These are phyloP conservation scores for Drosophila tsacasi DNA, from an alignment of 1,140 invertebrate species.

Conservation along the genomic window DNA sequence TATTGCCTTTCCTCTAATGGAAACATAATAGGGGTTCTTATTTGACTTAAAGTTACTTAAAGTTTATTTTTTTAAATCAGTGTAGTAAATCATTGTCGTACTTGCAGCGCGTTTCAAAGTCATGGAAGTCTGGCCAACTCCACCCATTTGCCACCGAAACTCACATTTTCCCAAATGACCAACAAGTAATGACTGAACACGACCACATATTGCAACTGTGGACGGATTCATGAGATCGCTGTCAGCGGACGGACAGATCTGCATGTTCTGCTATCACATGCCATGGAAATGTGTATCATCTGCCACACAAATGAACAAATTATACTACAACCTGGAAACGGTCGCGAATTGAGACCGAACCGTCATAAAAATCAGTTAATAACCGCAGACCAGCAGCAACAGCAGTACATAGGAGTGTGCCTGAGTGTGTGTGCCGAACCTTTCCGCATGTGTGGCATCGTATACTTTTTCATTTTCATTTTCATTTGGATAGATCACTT, in stretches of 20 bases:
- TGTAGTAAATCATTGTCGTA: background rate
- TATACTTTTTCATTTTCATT: slow-evolving; percentile 50
- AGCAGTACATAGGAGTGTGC: slow-evolving; percentile 10
- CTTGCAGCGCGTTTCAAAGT: background rate
- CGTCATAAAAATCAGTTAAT: slow-evolving; percentile 76
- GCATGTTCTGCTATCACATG: slow-evolving; percentile 32
- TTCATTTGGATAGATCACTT: slow-evolving; percentile 65
- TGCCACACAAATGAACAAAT: slow-evolving; percentile 34
- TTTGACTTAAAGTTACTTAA: background rate
- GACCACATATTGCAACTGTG: slow-evolving; percentile 34
- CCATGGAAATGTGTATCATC: slow-evolving; percentile 33
- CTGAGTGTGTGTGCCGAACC: slow-evolving; percentile 4
- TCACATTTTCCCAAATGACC: slow-evolving; percentile 32
- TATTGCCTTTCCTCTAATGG: background rate
- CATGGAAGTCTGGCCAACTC: background rate
- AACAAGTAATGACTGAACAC: slow-evolving; percentile 3
- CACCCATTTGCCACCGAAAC: slow-evolving; percentile 7
- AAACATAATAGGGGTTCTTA: background rate
- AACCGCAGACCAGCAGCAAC: slow-evolving; percentile 36
- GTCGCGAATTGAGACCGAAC: slow-evolving; percentile 77
- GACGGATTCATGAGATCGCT: slow-evolving; percentile 31
- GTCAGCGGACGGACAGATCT: slow-evolving; percentile 27
- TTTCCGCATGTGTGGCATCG: slow-evolving; percentile 27
- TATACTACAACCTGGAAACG: slow-evolving; percentile 56
- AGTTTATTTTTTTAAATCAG: background rate